Evolutionary conservation across 2,888 invertebrate species (phyloP).

Genomic region (Acleris laterana): DNA sequence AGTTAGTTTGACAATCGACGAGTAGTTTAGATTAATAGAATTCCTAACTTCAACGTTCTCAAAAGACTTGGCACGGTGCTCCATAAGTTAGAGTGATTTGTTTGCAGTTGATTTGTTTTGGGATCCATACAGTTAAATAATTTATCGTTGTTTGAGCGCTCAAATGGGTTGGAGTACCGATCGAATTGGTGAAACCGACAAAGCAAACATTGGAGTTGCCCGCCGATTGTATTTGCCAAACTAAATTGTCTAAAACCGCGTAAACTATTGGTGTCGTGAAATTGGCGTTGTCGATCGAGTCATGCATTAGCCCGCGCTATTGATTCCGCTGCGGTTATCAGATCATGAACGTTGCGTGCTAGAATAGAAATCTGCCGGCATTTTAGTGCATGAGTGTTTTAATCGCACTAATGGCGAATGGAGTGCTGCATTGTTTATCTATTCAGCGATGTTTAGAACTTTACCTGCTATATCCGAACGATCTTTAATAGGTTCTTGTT

Average conservation of each 20-base stretch:
- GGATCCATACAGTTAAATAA: background rate
- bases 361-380: slow-evolving; percentile 47
- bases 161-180: background rate
- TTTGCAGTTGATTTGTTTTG: background rate
- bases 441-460: background rate
- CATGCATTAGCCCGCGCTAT: slow-evolving; percentile 9
- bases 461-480: background rate
- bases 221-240: slow-evolving; percentile 28
- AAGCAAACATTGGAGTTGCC: slow-evolving; percentile 20
- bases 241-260: slow-evolving; percentile 35
- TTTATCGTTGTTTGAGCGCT: background rate
- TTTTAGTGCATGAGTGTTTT: slow-evolving; percentile 38
- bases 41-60: slow-evolving; percentile 14
- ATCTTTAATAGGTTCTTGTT: background rate
- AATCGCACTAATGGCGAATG: slow-evolving; percentile 15
- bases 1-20: slow-evolving; percentile 36
- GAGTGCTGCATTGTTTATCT: background rate
- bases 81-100: background rate
- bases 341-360: slow-evolving; percentile 54
- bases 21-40: slow-evolving; percentile 36
- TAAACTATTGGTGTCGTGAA: slow-evolving; percentile 27
- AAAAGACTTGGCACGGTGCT: slow-evolving; percentile 8
- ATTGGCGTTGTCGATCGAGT: slow-evolving; percentile 13
- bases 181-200: slow-evolving; percentile 16
- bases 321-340: slow-evolving; percentile 44